Conservation (phyloP, 2,113 vertebrate species). For the Diadophis punctatus region DNA sequence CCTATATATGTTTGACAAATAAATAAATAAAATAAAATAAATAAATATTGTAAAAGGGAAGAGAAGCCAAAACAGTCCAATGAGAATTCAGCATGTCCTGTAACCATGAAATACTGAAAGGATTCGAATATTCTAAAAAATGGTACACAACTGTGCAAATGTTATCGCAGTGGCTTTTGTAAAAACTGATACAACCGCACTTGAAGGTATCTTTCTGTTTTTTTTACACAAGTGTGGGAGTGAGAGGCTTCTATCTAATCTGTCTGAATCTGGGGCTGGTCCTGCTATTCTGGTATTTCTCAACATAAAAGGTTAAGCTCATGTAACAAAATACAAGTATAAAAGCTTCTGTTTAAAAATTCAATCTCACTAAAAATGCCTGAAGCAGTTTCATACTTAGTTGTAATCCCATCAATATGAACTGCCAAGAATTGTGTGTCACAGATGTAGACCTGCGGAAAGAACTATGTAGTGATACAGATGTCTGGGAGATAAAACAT, state of each 20-base stretch:
- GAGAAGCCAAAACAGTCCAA: not conserved
- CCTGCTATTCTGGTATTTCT: not conserved
- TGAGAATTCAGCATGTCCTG: not conserved
- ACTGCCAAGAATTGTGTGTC: not conserved
- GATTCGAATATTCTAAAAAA: not conserved
- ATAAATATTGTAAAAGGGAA: not conserved
- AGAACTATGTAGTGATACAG: not conserved
- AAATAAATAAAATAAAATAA: too few species aligned
- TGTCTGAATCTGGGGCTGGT: not conserved
- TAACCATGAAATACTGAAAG: not conserved
- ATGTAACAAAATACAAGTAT: not conserved
- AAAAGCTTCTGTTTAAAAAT: constrained; percentile 4
- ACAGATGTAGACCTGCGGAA: not conserved
- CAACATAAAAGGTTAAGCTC: not conserved
- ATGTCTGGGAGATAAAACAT: not conserved
- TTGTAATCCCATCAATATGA: not conserved
- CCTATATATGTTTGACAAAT: too few species aligned
- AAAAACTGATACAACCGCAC: not conserved
- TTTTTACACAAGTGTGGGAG: not conserved
- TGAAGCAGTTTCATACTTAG: not conserved
- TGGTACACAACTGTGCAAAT: not conserved
- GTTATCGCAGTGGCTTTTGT: not conserved
- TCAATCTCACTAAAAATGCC: not conserved
- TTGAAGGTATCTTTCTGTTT: not conserved
- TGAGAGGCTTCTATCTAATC: not conserved